Base-by-base conservation (phyloP, 2,797 vertebrate genomes). In the Enteromius paludinosus region DNA sequence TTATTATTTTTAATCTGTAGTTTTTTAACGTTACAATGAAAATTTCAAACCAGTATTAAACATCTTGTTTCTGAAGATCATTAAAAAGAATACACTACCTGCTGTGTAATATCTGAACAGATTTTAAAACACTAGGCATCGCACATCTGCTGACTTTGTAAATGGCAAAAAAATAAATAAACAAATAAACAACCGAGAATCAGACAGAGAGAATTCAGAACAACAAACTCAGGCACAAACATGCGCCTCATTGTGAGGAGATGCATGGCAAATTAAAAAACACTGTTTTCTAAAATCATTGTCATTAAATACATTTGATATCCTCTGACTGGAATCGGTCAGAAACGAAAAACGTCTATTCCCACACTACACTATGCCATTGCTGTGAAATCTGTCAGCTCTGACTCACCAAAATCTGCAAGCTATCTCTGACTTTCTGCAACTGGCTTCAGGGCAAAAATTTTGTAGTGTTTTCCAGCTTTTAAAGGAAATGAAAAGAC, bases 361-460 rank as follows among this genome's bases (percentile, higher is more conserved):
- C 4, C 76, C 7, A 80, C 45, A 41, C 15, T 30, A 59, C 52
- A 61, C 78, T 9, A 73, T 3, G 18, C 25, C 43, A 70, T 45
- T 79, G 70, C 66, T 33, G 7, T 33, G 11, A 61, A 59, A 79
- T 70, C 49, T 70, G 18, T 79, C 66, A 70, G 56, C 66, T 59
- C 23, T 20, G 66, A 59, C 35, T 70, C 25, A 18, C 18, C 66
- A 45, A 79, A 79, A 79, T 70, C 23, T 54, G n/a, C 14, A 35
- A 28, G 23, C 76, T 18, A n/a, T 4, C 30, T 70, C 17, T 54
- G 18, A 23, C 10, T 71, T 33, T 49, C 45, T 49, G 17, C 28
- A 72, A 1, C 70, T 74, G 5, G 30, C 49, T 56, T 72, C 45
- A 20, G 17, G 28, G 45, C 28, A 72, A 72, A 52, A 52, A 17